phyloP scores from a whole-genome alignment of 1,140 invertebrate genomes.

The Hyles euphorbiae region DNA sequence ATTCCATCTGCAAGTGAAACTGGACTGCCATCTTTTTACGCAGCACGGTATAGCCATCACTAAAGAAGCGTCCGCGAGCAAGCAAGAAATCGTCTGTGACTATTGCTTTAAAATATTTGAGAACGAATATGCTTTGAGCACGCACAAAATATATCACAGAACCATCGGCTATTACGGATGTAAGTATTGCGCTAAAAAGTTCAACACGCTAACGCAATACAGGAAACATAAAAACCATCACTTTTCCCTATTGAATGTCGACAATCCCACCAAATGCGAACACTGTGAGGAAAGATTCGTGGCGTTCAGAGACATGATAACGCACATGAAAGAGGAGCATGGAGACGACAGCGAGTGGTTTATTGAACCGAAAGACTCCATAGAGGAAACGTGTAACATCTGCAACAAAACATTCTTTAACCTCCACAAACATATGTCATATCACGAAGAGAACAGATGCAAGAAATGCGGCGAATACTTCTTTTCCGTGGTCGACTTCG shows the following conservation, averaged over 20 bases:
- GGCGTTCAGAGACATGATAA: constrained; percentile 61
- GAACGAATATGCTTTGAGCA: constrained; percentile 56
- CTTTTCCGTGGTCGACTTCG: constrained; percentile 53
- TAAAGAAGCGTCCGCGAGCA: constrained; percentile 39
- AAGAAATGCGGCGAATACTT: constrained; percentile 71
- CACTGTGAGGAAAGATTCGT: constrained; percentile 70
- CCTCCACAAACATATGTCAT: constrained; percentile 62
- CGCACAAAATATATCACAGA: constrained; percentile 64
- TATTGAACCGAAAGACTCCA: constrained; percentile 52
- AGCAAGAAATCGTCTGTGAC: constrained; percentile 60
- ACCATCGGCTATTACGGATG: constrained; percentile 63
- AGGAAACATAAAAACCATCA: constrained; percentile 69
- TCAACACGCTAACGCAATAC: constrained; percentile 54
- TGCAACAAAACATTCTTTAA: constrained; percentile 69
- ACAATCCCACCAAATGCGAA: constrained; percentile 67
- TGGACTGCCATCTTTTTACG: constrained; percentile 67
- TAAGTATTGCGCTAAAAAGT: constrained; percentile 65
- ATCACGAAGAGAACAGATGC: constrained; percentile 70
- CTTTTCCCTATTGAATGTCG: constrained; percentile 51
- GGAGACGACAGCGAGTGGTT: constrained; percentile 68
- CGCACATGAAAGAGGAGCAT: constrained; percentile 65
- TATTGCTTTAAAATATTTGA: constrained; percentile 70
- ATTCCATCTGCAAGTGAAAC: constrained; percentile 70
- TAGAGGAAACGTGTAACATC: constrained; percentile 62
- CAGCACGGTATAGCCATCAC: constrained; percentile 52